Base-by-base conservation (phyloP, 1,140 invertebrate species). In the Platorchestia sp. region DNA sequence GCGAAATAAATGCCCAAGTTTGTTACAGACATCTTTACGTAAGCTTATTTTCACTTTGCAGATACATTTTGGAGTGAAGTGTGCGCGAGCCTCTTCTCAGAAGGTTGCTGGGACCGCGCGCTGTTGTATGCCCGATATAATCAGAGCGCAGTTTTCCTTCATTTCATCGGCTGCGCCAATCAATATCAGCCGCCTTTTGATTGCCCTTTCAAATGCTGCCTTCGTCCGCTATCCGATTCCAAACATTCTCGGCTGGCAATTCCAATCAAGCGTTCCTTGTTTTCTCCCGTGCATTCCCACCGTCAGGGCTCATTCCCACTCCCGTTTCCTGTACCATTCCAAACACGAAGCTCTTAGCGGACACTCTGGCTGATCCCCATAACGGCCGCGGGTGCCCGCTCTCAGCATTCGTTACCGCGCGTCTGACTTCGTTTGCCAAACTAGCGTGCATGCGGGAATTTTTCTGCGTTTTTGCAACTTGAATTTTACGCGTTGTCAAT, bases 191-290 rank as follows among this genome's bases (percentile, higher is more conserved):
- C 43, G 27, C 45, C 91, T 45, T 93, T 93, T 47, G 91, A 93
- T 93, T 93, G 91, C 43, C 91, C 91, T 93, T 93, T 93, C 91
- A 93, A 93, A 6, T 44, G 91, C 45, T 40, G 43, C 45, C 36
- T 93, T 45, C 44, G 44, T n/a, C 91, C 91, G 22, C 16, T 44
- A 45, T 40, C 91, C 91, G 91, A 93, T 93, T 93, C 91, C 91
- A 93, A 93, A 93, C 91, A 93, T 93, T 93, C 91, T 40, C 43
- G 45, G 45, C 43, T 16, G 41, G 45, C 91, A 93, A 93, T 93
- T 93, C 91, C 91, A 93, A 93, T 93, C 91, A 93, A 93, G 91
- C 91, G 45, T 42, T 93, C 43, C 91, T 93, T 93, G 91, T 93
- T 93, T 93, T 93, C 91, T 93, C 91, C 87, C 43, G 45, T 93